Evolutionary conservation across 2,888 invertebrate species (phyloP).

Genomic region (Agrotis exclamationis): DNA sequence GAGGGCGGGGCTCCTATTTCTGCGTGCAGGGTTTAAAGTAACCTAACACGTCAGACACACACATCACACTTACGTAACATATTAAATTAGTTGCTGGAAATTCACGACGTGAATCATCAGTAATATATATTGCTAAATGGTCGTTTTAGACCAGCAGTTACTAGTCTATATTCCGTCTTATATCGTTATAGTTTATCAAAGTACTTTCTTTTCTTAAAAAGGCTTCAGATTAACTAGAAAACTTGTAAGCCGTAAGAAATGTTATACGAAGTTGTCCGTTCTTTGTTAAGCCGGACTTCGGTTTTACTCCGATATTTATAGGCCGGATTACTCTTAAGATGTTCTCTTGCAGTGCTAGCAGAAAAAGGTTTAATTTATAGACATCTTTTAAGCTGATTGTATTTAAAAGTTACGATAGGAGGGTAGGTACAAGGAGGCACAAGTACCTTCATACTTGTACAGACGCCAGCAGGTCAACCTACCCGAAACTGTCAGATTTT

Average conservation of each 20-base stretch:
- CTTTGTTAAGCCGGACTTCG: conserved; percentile 49
- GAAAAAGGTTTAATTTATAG: conserved; percentile 49
- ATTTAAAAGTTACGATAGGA: conserved; percentile 38
- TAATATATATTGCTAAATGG: too few relatives aligned
- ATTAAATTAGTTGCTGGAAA: too few relatives aligned
- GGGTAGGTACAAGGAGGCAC: too few relatives aligned
- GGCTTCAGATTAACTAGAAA: conserved; percentile 56
- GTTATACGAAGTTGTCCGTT: conserved; percentile 42
- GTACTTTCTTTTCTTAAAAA: conserved; percentile 14
- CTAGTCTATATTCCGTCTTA: not conserved
- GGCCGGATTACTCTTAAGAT: conserved; percentile 48
- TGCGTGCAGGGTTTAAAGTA: too few relatives aligned
- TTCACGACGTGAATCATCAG: too few relatives aligned
- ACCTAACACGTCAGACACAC: too few relatives aligned
- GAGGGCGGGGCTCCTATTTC: too few relatives aligned
- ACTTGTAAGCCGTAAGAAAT: conserved; percentile 47
- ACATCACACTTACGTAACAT: too few relatives aligned
- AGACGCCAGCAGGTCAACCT: too few relatives aligned
- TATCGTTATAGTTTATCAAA: conserved; percentile 11
- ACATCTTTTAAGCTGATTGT: conserved; percentile 32
- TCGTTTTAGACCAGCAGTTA: too few relatives aligned
- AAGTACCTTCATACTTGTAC: not conserved
- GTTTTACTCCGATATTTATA: conserved; percentile 58
- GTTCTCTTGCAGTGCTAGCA: conserved; percentile 30
- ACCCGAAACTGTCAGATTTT: too few relatives aligned